These are phyloP conservation scores for Tenthredo livida DNA, from an alignment of 2,888 invertebrate species.

Conservation along the genomic window DNA sequence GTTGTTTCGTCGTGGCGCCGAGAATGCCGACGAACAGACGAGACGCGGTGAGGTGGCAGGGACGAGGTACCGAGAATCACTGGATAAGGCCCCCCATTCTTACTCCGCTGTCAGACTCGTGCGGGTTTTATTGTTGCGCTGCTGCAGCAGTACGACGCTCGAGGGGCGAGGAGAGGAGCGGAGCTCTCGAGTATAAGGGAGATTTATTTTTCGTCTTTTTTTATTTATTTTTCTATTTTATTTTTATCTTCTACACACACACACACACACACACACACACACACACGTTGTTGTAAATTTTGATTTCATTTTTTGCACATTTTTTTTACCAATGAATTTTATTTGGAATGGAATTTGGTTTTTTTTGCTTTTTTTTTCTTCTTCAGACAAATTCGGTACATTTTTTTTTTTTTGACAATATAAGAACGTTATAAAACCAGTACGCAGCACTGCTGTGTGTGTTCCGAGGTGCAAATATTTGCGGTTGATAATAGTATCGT, in stretches of 20 bases:
- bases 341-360: background rate
- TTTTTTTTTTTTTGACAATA: too few species aligned
- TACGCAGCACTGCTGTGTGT: background rate
- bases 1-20: slow-evolving; percentile 1
- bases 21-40: slow-evolving; percentile 1
- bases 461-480: slow-evolving; percentile 32
- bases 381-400: background rate
- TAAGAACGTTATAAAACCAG: background rate
- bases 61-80: background rate
- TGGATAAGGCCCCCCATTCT: slow-evolving; percentile 14
- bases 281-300: background rate
- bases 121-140: background rate
- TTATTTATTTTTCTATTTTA: background rate
- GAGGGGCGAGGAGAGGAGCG: background rate
- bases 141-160: background rate
- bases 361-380: too few species aligned
- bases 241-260: too few species aligned
- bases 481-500: slow-evolving; percentile 34
- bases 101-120: background rate
- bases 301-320: too few species aligned
- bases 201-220: background rate
- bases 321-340: too few species aligned
- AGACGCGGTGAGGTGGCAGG: background rate
- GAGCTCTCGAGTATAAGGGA: background rate
- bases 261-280: too few species aligned